Base-by-base conservation (phyloP, 2,888 invertebrate genomes). In the Mimachlamys varia region DNA sequence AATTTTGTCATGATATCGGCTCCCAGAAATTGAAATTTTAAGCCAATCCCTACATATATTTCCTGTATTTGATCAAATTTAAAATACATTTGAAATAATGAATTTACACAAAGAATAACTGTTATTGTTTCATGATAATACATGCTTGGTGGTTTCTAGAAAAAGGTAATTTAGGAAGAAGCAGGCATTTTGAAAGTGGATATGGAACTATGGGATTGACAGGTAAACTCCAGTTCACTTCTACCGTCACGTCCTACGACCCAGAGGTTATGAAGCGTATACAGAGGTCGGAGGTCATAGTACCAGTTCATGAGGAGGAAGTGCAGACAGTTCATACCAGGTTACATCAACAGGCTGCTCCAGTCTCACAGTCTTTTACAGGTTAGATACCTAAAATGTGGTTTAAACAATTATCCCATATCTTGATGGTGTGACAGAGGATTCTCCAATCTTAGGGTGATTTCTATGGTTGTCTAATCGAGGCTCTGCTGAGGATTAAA, bases 201-300 rank as follows among this genome's bases (percentile, higher is more conserved):
- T 76, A 76, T 76, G 76, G 76, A 27, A 76, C 76, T 76, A 76
- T 76, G 76, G 76, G 76, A 33, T 76, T 76, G 33, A 76, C 76
- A 15, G 76, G 76, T 12, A 19, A 13, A 33, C 76, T 76, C 76
- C 27, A 33, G 27, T 76, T 76, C 27, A 76, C 76, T 27, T 33
- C 76, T 76, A 76, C 76, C 12, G 33, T 33, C 33, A 33, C 27
- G 27, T 76, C 76, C 2, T 76, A 76, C 33, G 76, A 76, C 27
- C 76, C 76, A 27, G 76, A 76, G 33, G 76, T 76, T 22, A 76
- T 76, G 13, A 76, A 27, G 76, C 33, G 13, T 27, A 33, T 33
- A 12, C 76, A 76, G 33, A 76, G 76, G 27, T 76, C 76, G 27
- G 76, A 76, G 76, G 76, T 27, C 13, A 76, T 76, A 27, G 76